These are phyloP conservation scores for Patella ulyssiponensis DNA, from an alignment of 2,888 invertebrate genomes.

Conservation along the genomic window DNA sequence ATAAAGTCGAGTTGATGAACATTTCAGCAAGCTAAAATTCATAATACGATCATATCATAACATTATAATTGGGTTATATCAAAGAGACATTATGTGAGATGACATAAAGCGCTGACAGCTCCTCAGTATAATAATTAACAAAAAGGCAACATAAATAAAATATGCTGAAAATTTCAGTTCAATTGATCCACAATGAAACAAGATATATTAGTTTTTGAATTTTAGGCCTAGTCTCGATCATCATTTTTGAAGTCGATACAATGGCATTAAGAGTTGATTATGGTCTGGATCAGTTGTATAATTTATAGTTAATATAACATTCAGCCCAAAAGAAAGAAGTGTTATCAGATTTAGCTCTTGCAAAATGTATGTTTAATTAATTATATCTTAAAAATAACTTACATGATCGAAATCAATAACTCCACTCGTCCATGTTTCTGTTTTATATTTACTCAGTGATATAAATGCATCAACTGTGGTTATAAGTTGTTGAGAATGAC, in stretches of 20 bases:
- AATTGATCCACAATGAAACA: too few species aligned
- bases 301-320: too few species aligned
- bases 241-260: too few species aligned
- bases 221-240: too few species aligned
- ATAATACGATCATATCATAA: not conserved
- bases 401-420: constrained; percentile 41
- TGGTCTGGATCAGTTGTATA: too few species aligned
- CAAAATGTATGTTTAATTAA: too few species aligned
- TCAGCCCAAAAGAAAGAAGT: too few species aligned
- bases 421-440: constrained; percentile 34
- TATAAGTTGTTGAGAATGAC: constrained; percentile 41
- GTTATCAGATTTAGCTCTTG: too few species aligned
- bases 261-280: too few species aligned
- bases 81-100: not conserved
- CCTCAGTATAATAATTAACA: not conserved
- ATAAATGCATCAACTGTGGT: constrained; percentile 44
- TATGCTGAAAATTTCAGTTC: too few species aligned
- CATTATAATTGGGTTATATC: not conserved
- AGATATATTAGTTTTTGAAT: too few species aligned
- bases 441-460: constrained; percentile 36
- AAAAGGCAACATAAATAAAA: too few species aligned
- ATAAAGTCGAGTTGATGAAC: constrained; percentile 25
- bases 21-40: constrained; percentile 33
- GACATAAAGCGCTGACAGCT: not conserved
- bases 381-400: not conserved